Percentiles rank a stretch among this genome's conserved stretches.
These are phyloP conservation scores for Proteles cristata DNA, from an alignment of 2,113 vertebrate genomes.

Conservation along the genomic window DNA sequence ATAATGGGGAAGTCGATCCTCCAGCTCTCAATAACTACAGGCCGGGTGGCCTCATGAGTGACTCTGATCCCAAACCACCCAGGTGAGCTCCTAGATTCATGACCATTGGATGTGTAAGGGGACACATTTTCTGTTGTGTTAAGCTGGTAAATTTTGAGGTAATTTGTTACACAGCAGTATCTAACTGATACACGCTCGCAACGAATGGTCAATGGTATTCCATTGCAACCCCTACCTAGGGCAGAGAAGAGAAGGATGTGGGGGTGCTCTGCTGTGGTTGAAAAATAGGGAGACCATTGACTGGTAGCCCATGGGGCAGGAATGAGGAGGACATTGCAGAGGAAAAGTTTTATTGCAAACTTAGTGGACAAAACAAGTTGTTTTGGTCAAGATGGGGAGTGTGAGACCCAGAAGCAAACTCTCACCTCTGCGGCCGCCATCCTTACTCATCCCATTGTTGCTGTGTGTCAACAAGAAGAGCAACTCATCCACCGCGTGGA, in stretches of 20 bases:
- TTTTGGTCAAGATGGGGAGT: neutral
- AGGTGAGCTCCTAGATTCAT: neutral
- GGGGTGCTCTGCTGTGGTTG: neutral
- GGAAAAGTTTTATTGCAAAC: neutral
- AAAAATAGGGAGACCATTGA: neutral
- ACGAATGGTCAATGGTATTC: too few species aligned
- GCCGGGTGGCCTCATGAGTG: neutral
- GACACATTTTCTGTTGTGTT: neutral
- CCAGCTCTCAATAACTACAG: neutral
- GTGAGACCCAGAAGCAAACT: neutral
- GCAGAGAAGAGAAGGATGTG: neutral
- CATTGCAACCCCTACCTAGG: too few species aligned
- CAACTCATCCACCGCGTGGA: neutral
- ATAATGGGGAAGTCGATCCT: neutral
- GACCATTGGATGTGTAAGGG: neutral
- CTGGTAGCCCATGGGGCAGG: neutral
- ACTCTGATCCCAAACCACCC: neutral
- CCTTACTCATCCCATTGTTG: neutral
- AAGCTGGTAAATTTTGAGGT: neutral
- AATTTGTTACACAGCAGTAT: neutral
- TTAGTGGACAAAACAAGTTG: neutral
- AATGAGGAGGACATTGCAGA: neutral
- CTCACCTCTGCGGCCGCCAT: neutral
- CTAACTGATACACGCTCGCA: too few species aligned
- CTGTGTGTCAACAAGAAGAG: neutral